phyloP scores from a whole-genome alignment of 53 echinoderm and acorn worm genomes.

The Holothuria scabra region DNA sequence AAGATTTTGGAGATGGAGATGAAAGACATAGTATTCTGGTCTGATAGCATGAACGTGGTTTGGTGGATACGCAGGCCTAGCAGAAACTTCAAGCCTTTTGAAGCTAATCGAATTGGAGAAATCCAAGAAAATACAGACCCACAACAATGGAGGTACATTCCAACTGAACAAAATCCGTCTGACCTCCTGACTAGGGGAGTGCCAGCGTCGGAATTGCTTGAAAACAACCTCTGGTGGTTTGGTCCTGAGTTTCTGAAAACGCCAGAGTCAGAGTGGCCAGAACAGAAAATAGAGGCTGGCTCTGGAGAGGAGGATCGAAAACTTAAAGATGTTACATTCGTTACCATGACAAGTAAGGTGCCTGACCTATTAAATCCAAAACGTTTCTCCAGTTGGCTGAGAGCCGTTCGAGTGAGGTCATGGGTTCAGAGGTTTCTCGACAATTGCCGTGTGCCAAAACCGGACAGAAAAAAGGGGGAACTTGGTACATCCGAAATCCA shows the following conservation, averaged over 20 bases:
- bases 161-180: neutral
- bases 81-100: neutral
- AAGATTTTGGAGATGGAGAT: constrained; percentile 7
- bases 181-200: neutral
- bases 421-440: constrained; percentile 10
- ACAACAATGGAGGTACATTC: neutral
- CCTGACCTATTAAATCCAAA: too few species aligned
- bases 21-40: neutral
- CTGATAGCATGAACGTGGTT: neutral
- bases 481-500: neutral
- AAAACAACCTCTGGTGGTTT: neutral
- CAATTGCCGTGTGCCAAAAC: neutral
- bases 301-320: neutral
- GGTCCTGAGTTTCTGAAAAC: neutral
- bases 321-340: neutral
- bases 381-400: neutral
- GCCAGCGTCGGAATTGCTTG: neutral
- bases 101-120: neutral
- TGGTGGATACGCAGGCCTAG: neutral
- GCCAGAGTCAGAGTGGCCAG: neutral
- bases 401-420: neutral
- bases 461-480: neutral
- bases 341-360: neutral
- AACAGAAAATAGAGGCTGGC: neutral
- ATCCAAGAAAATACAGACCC: neutral